Evolutionary conservation across 1,140 invertebrate species (phyloP), one percentile per base, ranked within the genome.

Genomic region (Rhizoglyphus robini): DNA sequence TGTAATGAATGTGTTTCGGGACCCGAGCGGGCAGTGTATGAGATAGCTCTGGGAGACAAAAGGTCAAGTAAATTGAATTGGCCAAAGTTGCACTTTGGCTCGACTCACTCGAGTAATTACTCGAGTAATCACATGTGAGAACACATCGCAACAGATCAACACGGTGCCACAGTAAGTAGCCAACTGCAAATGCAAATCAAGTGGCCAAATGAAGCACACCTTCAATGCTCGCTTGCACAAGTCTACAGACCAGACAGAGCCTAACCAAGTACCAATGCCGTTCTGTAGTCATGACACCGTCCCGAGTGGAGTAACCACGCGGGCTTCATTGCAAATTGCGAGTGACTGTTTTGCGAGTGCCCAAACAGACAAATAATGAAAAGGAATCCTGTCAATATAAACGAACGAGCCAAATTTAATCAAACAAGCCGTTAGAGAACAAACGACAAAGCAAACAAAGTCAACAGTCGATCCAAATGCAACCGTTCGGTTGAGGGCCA

Each of bases 141-240:
- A 54, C 51, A 54, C 51, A 54, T 54, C 51, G 51, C 51, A 54
- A 54, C 51, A 32, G 51, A 54, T 54, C 51, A 54, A 54, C 51
- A 54, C 36, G 51, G 23, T 32, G 20, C 8, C 8, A 54, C 36
- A 18, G 36, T 18, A 18, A 8, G n/a, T n/a, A n/a, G n/a, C n/a
- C n/a, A n/a, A n/a, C n/a, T n/a, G 8, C 8, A 11, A 11, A 27
- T 32, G 51, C 23, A 54, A 54, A 32, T 25, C 51, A 11, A 54
- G 8, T 32, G 20, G 31, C 23, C 51, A 54, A 32, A 54, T 25
- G 23, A 54, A 54, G 51, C 51, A 27, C 23, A 23, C 23, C 8
- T n/a, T n/a, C n/a, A n/a, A n/a, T n/a, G n/a, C n/a, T n/a, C n/a
- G n/a, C n/a, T n/a, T n/a, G n/a, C n/a, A n/a, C n/a, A n/a, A n/a